phyloP scores from a whole-genome alignment of 2,888 invertebrate species.

The Neria commutata region DNA sequence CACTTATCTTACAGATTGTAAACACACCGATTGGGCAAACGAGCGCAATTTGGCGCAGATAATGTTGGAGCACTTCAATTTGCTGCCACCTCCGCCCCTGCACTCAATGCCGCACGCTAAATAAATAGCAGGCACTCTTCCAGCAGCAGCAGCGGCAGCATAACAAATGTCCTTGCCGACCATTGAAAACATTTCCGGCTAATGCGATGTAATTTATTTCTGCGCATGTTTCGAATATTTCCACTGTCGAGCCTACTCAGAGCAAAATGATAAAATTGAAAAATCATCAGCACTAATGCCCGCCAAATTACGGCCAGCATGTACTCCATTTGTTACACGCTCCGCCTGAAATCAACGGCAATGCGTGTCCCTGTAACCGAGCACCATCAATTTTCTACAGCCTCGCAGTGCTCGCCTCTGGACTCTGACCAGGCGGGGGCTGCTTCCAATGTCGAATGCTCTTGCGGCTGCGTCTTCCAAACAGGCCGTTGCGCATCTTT shows the following conservation, averaged over 20 bases:
- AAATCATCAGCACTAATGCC: constrained; percentile 7
- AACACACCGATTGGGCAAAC: no score
- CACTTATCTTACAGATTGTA: no score
- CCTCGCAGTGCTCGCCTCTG: no score
- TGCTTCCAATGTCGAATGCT: no score
- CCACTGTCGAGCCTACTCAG: not conserved
- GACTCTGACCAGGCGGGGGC: no score
- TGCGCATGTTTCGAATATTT: not conserved
- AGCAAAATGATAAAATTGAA: constrained; percentile 3
- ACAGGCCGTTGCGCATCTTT: not conserved
- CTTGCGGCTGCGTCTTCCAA: no score
- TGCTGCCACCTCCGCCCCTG: no score
- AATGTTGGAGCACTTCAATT: no score
- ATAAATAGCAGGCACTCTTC: not conserved
- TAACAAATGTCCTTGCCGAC: not conserved
- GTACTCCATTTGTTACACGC: constrained; percentile 1
- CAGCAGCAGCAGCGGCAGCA: no score
- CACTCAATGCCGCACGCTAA: no score
- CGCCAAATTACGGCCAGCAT: constrained; percentile 5
- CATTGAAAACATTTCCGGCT: not conserved
- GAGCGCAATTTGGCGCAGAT: no score
- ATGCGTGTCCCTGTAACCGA: not conserved
- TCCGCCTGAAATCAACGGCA: not conserved
- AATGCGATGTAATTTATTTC: not conserved
- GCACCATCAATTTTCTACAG: not conserved